Evolutionary conservation across 2,888 invertebrate genomes (phyloP), one percentile per base, ranked within the genome.

Genomic region (Galeruca laticollis): DNA sequence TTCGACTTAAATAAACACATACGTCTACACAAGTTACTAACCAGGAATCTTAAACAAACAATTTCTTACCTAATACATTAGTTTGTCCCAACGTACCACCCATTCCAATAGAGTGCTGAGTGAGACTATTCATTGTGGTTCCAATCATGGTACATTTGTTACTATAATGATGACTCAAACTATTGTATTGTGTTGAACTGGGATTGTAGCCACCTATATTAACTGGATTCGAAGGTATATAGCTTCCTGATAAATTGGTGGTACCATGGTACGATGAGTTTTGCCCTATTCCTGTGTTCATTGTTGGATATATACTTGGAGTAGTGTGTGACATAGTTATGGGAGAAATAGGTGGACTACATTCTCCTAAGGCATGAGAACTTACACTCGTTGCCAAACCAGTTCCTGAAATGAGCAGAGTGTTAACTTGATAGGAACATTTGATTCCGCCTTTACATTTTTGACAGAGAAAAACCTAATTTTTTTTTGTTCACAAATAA

Each of bases 331-430:
- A 86, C 85, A 86, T 86, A 20, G 85, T 85, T 60, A 86, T 86
- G 33, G 86, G 86, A 21, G 85, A 85, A 49, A 86, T 81, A 78
- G 89, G 90, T 66, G 89, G 90, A 81, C 89, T 90, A 80, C 87
- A 89, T 76, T 91, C 91, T 77, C 91, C 89, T 76, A 91, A 85
- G 71, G 90, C 91, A 86, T 92, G 92, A 81, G 90, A 92, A 77
- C 91, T 92, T 74, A 91, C 90, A 82, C 91, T 92, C 74, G 90
- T 88, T 80, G 91, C 89, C 82, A 91, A 88, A 79, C 89, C 89
- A 85, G 85, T 75, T 57, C 82, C 82, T 84, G 77, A 31, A 80
- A 81, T 52, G 15, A 47, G 6, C 5, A 65, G 11, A 75, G 59
- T 20, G 15, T 11, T 13, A 3, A 52, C n/a, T 60, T 60, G 5